Percentiles rank a stretch among this genome's conserved stretches.
phyloP scores from a whole-genome alignment of 2,113 vertebrate species.

The Rhipidura dahli region DNA sequence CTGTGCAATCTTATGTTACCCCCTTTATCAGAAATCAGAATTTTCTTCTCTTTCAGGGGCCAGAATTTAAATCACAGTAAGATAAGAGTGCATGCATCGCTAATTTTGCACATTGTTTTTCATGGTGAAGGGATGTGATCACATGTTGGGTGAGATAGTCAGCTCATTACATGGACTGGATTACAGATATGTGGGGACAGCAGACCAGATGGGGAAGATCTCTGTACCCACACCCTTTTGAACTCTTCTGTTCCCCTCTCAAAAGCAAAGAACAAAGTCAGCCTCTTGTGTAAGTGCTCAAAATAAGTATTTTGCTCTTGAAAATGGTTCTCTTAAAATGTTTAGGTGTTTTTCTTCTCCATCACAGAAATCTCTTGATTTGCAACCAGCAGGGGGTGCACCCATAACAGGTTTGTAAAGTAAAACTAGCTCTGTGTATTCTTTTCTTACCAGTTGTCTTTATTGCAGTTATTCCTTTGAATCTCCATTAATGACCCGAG shows the following conservation, averaged over 20 bases:
- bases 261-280: background rate
- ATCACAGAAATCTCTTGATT: background rate
- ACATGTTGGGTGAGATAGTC: background rate
- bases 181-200: background rate
- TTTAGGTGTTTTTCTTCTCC: background rate
- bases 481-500: background rate
- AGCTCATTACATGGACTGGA: background rate
- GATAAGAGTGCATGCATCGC: background rate
- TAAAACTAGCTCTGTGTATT: background rate
- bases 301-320: background rate
- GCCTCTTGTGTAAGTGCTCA: background rate
- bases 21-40: background rate
- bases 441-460: background rate
- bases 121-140: background rate
- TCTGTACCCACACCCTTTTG: background rate
- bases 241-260: background rate
- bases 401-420: background rate
- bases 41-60: background rate
- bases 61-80: background rate
- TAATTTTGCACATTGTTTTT: background rate
- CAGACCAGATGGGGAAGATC: background rate
- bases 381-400: background rate
- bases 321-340: background rate
- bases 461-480: background rate
- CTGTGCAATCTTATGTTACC: background rate